These are phyloP conservation scores for Tenodera sinensis DNA, from an alignment of 2,888 invertebrate genomes.

Conservation along the genomic window DNA sequence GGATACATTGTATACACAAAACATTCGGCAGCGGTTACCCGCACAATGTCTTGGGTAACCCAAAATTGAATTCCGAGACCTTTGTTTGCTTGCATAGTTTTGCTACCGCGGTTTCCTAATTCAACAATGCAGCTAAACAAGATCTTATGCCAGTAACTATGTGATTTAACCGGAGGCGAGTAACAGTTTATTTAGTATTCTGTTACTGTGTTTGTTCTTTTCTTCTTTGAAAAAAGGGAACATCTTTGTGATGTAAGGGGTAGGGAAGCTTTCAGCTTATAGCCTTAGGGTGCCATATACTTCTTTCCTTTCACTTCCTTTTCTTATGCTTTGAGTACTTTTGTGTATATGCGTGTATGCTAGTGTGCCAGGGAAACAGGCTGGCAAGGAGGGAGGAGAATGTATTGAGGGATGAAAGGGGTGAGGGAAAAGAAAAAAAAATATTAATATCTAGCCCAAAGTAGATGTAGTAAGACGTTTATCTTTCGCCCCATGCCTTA, in stretches of 20 bases:
- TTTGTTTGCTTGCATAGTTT: background rate
- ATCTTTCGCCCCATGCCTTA: too few relatives aligned
- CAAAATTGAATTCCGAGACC: background rate
- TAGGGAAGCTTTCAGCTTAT: background rate
- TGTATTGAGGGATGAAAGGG: background rate
- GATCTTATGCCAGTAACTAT: background rate
- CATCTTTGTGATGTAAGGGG: background rate
- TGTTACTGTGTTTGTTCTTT: background rate
- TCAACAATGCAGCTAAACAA: background rate
- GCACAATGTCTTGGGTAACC: background rate
- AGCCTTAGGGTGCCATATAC: background rate
- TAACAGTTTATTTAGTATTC: slow-evolving; percentile 1
- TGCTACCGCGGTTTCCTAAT: background rate
- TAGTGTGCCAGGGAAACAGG: background rate
- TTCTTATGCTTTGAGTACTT: background rate
- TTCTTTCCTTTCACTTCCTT: background rate
- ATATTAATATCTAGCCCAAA: background rate
- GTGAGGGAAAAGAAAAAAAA: background rate
- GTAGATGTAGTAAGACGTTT: too few relatives aligned
- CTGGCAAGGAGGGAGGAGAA: background rate
- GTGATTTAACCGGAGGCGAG: background rate
- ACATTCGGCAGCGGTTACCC: background rate
- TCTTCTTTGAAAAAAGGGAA: background rate
- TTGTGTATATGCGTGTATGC: background rate
- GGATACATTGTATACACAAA: background rate